Percentiles rank a stretch among this genome's conserved stretches.
phyloP scores from a whole-genome alignment of 2,888 invertebrate species.

The Zeuzera pyrina region DNA sequence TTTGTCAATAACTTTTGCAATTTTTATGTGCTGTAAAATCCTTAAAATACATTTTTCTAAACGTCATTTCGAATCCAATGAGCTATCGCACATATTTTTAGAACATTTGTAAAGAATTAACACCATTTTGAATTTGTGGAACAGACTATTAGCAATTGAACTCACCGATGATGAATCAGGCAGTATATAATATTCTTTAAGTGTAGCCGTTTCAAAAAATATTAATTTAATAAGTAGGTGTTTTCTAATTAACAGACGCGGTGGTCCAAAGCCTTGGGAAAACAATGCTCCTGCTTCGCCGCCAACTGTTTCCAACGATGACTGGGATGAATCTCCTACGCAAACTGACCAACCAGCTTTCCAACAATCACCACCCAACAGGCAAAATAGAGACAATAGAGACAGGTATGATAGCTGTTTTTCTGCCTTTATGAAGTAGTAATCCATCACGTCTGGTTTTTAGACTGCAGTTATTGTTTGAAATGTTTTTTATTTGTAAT shows the following conservation, averaged over 20 bases:
- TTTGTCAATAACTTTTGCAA: too few species aligned
- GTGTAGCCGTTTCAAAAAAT: neutral
- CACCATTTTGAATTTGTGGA: too few species aligned
- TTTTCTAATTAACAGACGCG: slow-evolving; percentile 26
- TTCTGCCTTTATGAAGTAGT: neutral
- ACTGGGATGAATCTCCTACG: slow-evolving; percentile 31
- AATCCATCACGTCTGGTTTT: neutral
- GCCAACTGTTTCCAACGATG: slow-evolving; percentile 23
- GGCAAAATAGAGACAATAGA: slow-evolving; percentile 11
- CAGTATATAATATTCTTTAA: neutral
- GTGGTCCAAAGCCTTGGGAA: slow-evolving; percentile 42
- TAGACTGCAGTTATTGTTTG: too few species aligned
- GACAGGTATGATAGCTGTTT: slow-evolving; percentile 10
- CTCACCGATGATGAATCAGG: too few species aligned
- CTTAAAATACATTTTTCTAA: too few species aligned
- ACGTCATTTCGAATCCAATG: too few species aligned
- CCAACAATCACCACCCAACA: slow-evolving; percentile 4
- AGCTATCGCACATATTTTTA: too few species aligned
- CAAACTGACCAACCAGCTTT: slow-evolving; percentile 7
- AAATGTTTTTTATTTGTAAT: too few species aligned
- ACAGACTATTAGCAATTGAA: too few species aligned
- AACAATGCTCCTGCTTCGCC: slow-evolving; percentile 19
- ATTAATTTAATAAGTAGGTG: too few species aligned
- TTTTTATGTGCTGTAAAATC: too few species aligned
- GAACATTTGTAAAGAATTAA: too few species aligned